These are phyloP conservation scores for Forpus xanthops DNA, from an alignment of 2,797 vertebrate genomes.

Conservation along the genomic window DNA sequence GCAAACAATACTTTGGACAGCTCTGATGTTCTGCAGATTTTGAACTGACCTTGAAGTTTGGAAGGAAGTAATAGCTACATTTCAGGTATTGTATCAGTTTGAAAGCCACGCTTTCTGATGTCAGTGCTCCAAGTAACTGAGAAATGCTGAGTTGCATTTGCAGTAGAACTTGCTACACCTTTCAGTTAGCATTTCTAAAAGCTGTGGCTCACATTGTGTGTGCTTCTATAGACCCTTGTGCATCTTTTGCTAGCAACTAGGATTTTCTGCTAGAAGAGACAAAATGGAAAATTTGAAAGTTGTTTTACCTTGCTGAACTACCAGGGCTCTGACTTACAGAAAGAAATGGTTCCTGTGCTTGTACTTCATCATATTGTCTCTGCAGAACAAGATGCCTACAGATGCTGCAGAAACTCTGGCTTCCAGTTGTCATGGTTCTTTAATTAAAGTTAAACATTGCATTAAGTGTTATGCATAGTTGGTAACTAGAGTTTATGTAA, in stretches of 20 bases:
- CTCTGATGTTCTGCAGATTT: neutral
- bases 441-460: neutral
- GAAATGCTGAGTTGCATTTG: neutral
- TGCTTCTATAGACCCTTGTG: neutral
- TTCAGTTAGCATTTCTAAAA: neutral
- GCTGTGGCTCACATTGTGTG: neutral
- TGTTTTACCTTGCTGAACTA: neutral
- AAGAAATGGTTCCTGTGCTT: neutral
- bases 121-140: neutral
- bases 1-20: neutral
- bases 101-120: neutral
- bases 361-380: neutral
- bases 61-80: neutral
- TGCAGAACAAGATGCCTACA: neutral
- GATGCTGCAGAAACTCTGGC: neutral
- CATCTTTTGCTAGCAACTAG: neutral
- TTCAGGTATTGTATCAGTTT: neutral
- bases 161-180: neutral
- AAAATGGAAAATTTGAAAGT: neutral
- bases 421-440: neutral
- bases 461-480: neutral
- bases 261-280: neutral
- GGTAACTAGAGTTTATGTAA: neutral
- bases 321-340: neutral
- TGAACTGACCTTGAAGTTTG: conserved; percentile 7